phyloP scores from a whole-genome alignment of 2,113 vertebrate species.

The Donacobius atricapilla region DNA sequence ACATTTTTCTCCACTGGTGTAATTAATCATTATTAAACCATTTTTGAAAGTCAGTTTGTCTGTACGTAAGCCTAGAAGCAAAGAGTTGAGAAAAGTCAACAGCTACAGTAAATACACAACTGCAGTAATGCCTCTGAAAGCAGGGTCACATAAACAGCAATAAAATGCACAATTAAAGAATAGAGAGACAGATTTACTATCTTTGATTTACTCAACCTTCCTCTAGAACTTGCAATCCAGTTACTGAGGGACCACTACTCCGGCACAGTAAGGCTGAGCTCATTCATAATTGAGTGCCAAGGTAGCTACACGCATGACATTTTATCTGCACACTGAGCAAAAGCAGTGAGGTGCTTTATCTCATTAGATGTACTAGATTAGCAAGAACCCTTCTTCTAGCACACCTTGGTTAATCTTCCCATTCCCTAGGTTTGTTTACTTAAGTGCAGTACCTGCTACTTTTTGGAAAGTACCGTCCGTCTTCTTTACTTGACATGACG shows the following conservation, averaged over 20 bases:
- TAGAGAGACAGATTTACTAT: not conserved
- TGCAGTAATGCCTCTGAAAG: not conserved
- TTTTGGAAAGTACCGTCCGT: slow-evolving; percentile 30
- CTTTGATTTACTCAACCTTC: not conserved
- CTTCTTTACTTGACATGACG: slow-evolving; percentile 85
- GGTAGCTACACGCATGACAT: not conserved
- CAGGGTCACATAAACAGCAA: not conserved
- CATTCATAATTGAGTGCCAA: not conserved
- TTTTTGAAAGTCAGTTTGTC: slow-evolving; percentile 85
- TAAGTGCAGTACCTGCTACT: slow-evolving; percentile 79
- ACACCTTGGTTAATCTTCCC: not conserved
- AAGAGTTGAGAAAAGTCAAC: not conserved
- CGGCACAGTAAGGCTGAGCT: not conserved
- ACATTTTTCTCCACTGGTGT: slow-evolving; percentile 85
- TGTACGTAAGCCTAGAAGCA: slow-evolving; percentile 78
- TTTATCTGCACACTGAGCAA: not conserved
- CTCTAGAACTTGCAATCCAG: not conserved
- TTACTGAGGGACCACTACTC: not conserved
- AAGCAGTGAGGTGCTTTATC: not conserved
- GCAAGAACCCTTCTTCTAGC: not conserved
- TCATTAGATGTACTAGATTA: not conserved
- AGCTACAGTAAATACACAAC: not conserved
- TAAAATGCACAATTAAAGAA: not conserved
- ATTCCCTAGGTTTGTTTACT: not conserved
- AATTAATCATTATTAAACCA: slow-evolving; percentile 90